A percentile compares a stretch with the other conserved stretches of the same genome.
phyloP scores from a whole-genome alignment of 2,797 vertebrate species.

The Crenuchus spilurus region DNA sequence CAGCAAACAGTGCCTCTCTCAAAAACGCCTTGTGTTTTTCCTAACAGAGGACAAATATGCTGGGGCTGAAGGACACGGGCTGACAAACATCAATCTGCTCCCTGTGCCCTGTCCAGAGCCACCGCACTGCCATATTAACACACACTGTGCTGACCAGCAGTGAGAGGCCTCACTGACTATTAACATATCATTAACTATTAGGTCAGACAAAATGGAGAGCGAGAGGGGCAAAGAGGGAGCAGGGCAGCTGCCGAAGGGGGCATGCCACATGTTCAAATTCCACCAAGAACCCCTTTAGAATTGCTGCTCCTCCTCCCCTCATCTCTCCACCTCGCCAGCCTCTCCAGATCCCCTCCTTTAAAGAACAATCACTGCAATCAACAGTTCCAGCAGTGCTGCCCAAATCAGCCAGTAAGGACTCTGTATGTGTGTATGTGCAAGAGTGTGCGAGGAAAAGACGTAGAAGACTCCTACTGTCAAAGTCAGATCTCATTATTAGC shows the following conservation, averaged over 20 bases:
- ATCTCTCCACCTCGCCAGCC: conserved; percentile 7
- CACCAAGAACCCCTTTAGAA: background rate
- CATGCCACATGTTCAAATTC: conserved; percentile 56
- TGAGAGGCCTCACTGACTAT: conserved; percentile 69
- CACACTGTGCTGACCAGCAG: conserved; percentile 61
- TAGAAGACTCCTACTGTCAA: conserved; percentile 13
- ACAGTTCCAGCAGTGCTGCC: conserved; percentile 44
- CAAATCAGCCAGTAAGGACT: conserved; percentile 38
- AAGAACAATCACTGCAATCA: conserved; percentile 60
- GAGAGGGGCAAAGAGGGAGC: conserved; percentile 43
- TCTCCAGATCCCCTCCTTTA: conserved; percentile 27
- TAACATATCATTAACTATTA: conserved; percentile 72
- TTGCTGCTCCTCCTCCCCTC: background rate
- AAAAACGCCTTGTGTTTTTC: conserved; percentile 49
- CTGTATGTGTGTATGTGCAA: background rate
- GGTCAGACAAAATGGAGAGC: conserved; percentile 61
- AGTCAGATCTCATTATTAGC: conserved; percentile 39
- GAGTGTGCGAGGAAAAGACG: conserved; percentile 17
- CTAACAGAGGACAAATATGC: conserved; percentile 56
- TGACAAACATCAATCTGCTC: conserved; percentile 57
- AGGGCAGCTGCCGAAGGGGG: conserved; percentile 51
- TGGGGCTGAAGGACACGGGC: conserved; percentile 57
- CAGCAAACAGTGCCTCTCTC: conserved; percentile 33
- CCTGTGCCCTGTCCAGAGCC: conserved; percentile 42
- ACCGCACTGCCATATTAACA: conserved; percentile 45